Conservation (phyloP, 2,888 invertebrate species). For the Homarus gammarus region DNA sequence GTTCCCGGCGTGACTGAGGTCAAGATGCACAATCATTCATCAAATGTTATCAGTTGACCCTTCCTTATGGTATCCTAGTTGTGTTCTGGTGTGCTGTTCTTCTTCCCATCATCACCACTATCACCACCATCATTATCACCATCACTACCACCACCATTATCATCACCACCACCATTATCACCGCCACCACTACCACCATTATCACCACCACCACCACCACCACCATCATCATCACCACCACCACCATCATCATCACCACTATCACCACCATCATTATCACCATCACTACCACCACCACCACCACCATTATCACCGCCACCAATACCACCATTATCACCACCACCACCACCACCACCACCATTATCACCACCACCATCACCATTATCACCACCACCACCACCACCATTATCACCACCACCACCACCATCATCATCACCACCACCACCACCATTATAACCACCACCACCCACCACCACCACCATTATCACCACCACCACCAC, state of each 20-base stretch:
- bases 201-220: background rate
- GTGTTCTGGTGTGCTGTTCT: no score
- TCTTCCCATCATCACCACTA: background rate
- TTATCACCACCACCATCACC: background rate
- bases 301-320: background rate
- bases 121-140: background rate
- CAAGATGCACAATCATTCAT: no score
- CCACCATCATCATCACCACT: background rate
- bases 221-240: no score
- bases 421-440: background rate
- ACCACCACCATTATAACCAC: background rate
- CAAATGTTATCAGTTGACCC: no score
- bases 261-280: background rate
- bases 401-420: slow-evolving; percentile 6
- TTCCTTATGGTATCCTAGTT: no score
- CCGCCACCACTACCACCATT: background rate
- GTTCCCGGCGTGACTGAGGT: no score
- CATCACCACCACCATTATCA: background rate
- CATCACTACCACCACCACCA: background rate
- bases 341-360: background rate
- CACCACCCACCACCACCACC: slow-evolving; percentile 13
- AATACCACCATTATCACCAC: background rate
- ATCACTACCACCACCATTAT: background rate
- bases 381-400: background rate
- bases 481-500: slow-evolving; percentile 4